These are phyloP conservation scores for Lipophrys pholis DNA, from an alignment of 2,113 vertebrate species.

Conservation along the genomic window DNA sequence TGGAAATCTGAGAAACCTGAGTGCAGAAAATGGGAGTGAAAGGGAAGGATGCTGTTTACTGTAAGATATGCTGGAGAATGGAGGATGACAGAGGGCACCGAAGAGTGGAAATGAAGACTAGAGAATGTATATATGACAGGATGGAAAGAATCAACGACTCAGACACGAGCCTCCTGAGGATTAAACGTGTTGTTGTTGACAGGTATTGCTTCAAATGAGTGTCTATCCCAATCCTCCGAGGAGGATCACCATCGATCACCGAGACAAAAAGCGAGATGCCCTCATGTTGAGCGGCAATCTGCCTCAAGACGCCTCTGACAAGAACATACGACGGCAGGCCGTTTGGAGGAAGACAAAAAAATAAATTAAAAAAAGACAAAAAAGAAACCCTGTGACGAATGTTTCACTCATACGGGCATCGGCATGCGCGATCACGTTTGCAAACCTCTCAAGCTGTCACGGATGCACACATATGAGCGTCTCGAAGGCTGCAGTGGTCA, in stretches of 20 bases:
- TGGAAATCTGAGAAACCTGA: not conserved
- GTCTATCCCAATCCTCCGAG: not conserved
- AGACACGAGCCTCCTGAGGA: not conserved
- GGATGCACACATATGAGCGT: slow-evolving; percentile 1
- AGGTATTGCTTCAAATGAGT: not conserved
- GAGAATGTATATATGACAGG: not conserved
- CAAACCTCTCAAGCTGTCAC: slow-evolving; percentile 15
- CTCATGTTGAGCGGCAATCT: not conserved
- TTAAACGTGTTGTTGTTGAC: not conserved
- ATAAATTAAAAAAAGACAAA: too few species aligned
- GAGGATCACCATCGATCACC: slow-evolving; percentile 6
- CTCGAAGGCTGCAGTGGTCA: slow-evolving; percentile 28
- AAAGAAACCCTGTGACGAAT: not conserved
- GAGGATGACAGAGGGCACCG: not conserved
- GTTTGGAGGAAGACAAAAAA: not conserved
- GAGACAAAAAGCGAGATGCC: not conserved
- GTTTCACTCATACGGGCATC: slow-evolving; percentile 12
- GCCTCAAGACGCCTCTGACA: not conserved
- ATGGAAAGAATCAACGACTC: not conserved
- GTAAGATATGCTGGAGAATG: not conserved
- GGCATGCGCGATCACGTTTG: slow-evolving; percentile 24
- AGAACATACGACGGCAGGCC: not conserved
- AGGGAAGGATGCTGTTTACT: not conserved
- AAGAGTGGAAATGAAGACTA: not conserved
- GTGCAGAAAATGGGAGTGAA: slow-evolving; percentile 1